Base-by-base conservation (phyloP, 2,113 vertebrate species). In the Brachirus orientalis region DNA sequence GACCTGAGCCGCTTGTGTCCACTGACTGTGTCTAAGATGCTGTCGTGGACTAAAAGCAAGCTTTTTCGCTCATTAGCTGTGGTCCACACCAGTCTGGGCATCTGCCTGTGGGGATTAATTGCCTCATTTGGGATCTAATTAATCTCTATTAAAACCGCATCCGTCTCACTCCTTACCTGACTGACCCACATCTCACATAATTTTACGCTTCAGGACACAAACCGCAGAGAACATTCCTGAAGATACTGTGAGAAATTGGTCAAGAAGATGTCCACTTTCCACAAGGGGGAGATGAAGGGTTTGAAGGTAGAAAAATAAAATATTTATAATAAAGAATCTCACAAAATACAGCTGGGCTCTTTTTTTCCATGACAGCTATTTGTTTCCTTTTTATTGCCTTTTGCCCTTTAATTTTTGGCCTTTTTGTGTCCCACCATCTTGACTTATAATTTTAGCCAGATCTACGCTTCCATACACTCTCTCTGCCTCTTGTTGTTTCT, bases 141-240 rank as follows among this genome's bases (percentile, higher is more conserved):
- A 77, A 82, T 86, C 76, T 83, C 72, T 20, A 62, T 88, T 85
- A 82, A 66, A 77, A 43, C 38, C 63, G 48, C 79, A 66, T 82
- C 80, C 48, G 63, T 77, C 69, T 63, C 10, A 2, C 44, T 57
- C 44, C n/a, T 5, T n/a, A 72, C 59, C 75, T 73, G 67, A 82
- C 61, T 73, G 67, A 82, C 61, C 72, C 75, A 63, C 74, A 71
- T 75, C 63, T 57, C 18, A 20, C 11, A 36, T 53, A 58, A 48
- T 52, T 70, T 69, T 60, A 28, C 28, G 18, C 61, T 18, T 65
- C 48, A 43, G 10, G 43, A 53, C 45, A 58, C 68, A 55, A 66
- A 70, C 74, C 45, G 1, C n/a, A 33, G 38, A 56, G 44, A 79
- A 19, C 66, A 14, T 2, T 33, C 38, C 38, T 11, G 37, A 10